Evolutionary conservation across 2,888 invertebrate species (phyloP), one percentile per base, ranked within the genome.

Genomic region (Heliconius ismenius): DNA sequence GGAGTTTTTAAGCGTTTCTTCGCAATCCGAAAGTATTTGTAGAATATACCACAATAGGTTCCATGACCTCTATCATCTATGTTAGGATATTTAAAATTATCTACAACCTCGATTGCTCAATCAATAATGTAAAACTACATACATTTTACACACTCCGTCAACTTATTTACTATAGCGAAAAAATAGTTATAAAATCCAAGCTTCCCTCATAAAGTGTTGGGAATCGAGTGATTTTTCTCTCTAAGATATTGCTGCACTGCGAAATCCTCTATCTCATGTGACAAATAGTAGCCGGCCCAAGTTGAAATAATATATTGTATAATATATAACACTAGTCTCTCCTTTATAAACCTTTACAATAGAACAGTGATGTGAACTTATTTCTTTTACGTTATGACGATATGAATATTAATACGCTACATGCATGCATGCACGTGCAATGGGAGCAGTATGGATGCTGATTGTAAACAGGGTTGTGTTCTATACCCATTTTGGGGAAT

Each of bases 191-290:
- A 43, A 76, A 74, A 21, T 32, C 28, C 24, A 15, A 67, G 65
- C 18, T 60, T 68, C n/a, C 24, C 73, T 67, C 58, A 58, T 54
- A 64, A 11, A 73, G 60, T 65, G 39, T 63, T 28, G 39, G 69
- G 69, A 72, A 72, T 72, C 76, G 64, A 76, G 72, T 72, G 54
- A 76, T 76, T 76, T 76, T 72, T 76, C 76, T 70, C 26, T 32
- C 26, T 18, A 32, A 49, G 58, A 76, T 72, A 72, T 36, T 36
- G 32, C 32, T 10, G 54, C 69, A 28, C 64, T 72, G 65, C 64
- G 72, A 58, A 64, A 60, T 60, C 65, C 65, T 72, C 65, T 76
- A 72, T 76, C 58, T 58, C 60, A 28, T 58, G 76, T 60, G 72
- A 76, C 70, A 76, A 72, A 76, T 76, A 76, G 43, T 39, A 72